Conservation (phyloP, 1,140 invertebrate species). For the Drosophila lacertosa region DNA sequence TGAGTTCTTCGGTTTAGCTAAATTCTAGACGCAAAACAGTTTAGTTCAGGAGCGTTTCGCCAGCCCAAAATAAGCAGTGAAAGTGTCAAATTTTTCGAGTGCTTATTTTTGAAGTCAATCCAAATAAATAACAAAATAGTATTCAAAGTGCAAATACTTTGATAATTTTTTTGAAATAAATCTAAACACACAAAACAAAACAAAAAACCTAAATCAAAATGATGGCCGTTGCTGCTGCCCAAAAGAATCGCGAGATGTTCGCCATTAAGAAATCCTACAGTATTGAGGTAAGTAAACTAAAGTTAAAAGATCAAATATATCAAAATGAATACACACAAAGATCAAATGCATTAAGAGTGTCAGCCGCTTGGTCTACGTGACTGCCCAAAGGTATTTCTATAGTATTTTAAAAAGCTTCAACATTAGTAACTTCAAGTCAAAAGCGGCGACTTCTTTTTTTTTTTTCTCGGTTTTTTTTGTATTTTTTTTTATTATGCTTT, state of each 20-base stretch:
- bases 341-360: constrained; percentile 1
- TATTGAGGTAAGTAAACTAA: constrained; percentile 97
- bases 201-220: constrained; percentile 83
- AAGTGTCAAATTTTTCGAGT: constrained; percentile 81
- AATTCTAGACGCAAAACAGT: constrained; percentile 80
- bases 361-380: constrained; percentile 66
- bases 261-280: constrained; percentile 98
- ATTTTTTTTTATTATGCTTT: too few species aligned
- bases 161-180: constrained; percentile 72
- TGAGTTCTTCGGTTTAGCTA: constrained; percentile 68
- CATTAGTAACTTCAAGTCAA: not conserved
- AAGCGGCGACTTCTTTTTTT: too few species aligned
- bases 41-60: constrained; percentile 61
- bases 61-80: constrained; percentile 79
- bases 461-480: too few species aligned
- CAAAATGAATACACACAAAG: constrained; percentile 3
- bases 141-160: constrained; percentile 70
- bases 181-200: constrained; percentile 39
- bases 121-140: constrained; percentile 69
- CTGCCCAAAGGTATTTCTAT: constrained; percentile 53
- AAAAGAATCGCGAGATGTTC: constrained; percentile 96
- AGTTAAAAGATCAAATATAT: constrained; percentile 5
- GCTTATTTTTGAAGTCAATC: constrained; percentile 66
- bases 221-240: constrained; percentile 94
- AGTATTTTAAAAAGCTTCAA: not conserved